phyloP scores from a whole-genome alignment of 2,797 vertebrate genomes.

The Rhinogobio ventralis region DNA sequence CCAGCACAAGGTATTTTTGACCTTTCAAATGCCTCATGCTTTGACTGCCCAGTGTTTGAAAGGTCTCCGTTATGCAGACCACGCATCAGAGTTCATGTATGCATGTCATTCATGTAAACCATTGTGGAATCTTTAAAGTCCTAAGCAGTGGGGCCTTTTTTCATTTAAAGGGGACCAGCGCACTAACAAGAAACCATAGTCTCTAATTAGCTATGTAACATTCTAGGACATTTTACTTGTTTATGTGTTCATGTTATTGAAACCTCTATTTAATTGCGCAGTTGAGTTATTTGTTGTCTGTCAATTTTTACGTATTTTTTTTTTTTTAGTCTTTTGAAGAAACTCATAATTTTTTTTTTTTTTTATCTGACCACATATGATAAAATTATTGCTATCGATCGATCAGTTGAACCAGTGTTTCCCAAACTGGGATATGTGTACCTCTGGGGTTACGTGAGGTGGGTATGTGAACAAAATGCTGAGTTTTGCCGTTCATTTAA shows the following conservation, averaged over 20 bases:
- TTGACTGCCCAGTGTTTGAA: conserved; percentile 40
- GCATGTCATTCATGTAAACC: conserved; percentile 43
- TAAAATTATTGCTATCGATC: no score
- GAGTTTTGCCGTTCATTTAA: neutral
- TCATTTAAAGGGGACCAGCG: conserved; percentile 3
- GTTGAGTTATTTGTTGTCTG: neutral
- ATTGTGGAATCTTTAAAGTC: conserved; percentile 26
- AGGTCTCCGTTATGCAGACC: conserved; percentile 35
- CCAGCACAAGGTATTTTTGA: conserved; percentile 28
- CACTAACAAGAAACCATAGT: neutral
- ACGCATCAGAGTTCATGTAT: conserved; percentile 41
- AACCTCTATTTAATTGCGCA: neutral
- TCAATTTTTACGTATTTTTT: neutral
- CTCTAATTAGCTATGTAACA: neutral
- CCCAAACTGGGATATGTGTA: no score
- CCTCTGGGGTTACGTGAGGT: neutral
- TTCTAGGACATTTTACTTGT: neutral
- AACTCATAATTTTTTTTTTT: neutral
- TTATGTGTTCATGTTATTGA: neutral
- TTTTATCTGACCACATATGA: neutral
- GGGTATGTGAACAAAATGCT: neutral
- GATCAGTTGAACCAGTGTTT: neutral
- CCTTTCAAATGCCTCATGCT: conserved; percentile 34
- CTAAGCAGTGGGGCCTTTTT: conserved; percentile 21
- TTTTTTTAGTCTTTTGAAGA: neutral